A percentile compares a stretch with the other conserved stretches of the same genome.
phyloP scores from a whole-genome alignment of 2,797 vertebrate genomes.

The Nasua narica region DNA sequence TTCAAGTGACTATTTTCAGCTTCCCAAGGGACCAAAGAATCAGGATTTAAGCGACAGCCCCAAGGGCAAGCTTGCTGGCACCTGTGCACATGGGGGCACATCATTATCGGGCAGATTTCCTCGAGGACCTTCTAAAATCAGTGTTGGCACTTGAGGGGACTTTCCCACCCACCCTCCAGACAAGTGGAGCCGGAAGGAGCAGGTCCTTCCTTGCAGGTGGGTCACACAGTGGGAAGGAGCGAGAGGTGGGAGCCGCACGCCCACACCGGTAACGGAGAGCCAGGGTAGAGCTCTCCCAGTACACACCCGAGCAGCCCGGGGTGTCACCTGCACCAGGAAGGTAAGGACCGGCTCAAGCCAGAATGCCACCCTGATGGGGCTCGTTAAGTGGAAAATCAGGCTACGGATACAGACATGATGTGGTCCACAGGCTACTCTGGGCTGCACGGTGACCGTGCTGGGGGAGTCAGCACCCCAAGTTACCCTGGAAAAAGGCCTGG shows the following conservation, averaged over 20 bases:
- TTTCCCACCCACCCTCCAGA: not conserved
- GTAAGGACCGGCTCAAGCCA: not conserved
- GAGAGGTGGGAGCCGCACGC: not conserved
- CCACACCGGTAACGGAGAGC: not conserved
- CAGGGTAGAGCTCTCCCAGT: not conserved
- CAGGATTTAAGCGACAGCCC: not conserved
- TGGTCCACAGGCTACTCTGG: not conserved
- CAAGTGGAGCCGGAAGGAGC: not conserved
- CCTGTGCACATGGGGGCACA: not conserved
- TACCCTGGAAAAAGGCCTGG: accelerated
- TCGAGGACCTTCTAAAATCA: not conserved
- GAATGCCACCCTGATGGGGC: not conserved
- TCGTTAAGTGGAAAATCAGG: not conserved
- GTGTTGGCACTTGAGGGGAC: not conserved
- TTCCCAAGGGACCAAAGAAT: not conserved
- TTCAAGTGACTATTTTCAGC: not conserved
- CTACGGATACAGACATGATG: not conserved
- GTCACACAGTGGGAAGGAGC: not conserved
- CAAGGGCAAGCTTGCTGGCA: not conserved
- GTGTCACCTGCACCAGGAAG: not conserved
- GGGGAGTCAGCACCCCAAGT: accelerated
- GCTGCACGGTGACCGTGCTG: not conserved
- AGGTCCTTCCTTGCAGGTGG: not conserved
- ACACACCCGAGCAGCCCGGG: not conserved
- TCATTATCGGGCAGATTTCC: not conserved